Base-by-base conservation (phyloP, 2,113 vertebrate genomes). In the Leucopsar rothschildi region DNA sequence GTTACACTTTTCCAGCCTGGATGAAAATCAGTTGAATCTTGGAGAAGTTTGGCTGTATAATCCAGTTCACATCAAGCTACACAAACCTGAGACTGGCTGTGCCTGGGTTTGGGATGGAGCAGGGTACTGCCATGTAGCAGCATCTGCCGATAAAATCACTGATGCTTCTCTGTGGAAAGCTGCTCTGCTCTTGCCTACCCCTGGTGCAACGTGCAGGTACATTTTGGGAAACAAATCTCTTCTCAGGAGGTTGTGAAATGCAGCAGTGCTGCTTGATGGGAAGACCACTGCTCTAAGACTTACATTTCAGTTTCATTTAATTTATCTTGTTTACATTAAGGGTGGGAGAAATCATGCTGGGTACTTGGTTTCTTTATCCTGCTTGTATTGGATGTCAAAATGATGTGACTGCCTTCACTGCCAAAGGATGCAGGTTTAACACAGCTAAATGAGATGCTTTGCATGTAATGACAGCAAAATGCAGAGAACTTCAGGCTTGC, bases 121-220 rank as follows among this genome's bases (percentile, higher is more conserved):
- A 61, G 29, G 37, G 21, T 12, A 2, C 37, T 63, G 68, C 35
- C 11, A 5, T 4, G 14, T 16, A 70, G 76, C 68, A 88, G 10
- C 59, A 28, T 33, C 40, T 68, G 39, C 24, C 5, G 0, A 15
- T 8, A 33, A 47, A 71, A 52, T 12, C 39, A 25, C 35, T 52
- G 19, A 19, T 50, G 16, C 5, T n/a, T 44, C 28, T 49, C 16
- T n/a, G 18, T 21, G 50, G 52, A 33, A 61, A 88, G 15, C 20
- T 15, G 37, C 39, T 78, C 10, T 25, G 61, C 39, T 90, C 45
- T 55, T 53, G 45, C 49, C 10, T 21, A 10, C 1, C 31, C 7
- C 16, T 7, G 55, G 5, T 22, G 56, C n/a, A 23, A 9, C 4
- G 20, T 25, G 24, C 4, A 0, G 61, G 35, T 25, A 6, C 1